These are phyloP conservation scores for Gulo gulo DNA, from an alignment of 2,113 vertebrate genomes.

Conservation along the genomic window DNA sequence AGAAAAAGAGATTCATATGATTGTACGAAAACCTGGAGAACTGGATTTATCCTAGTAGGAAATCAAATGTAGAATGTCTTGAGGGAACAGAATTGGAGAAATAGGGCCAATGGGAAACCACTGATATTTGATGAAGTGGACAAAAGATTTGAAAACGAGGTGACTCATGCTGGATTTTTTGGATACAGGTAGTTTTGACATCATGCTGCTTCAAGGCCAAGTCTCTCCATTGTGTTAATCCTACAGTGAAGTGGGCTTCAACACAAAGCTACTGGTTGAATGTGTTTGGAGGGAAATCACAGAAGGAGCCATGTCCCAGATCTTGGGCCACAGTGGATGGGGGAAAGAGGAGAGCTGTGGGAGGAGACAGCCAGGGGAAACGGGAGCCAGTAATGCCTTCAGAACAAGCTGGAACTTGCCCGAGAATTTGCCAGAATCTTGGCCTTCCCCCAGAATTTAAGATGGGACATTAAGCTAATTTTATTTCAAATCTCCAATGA, in stretches of 20 bases:
- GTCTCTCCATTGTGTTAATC: not conserved
- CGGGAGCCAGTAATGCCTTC: not conserved
- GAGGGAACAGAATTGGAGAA: not conserved
- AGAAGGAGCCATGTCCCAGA: not conserved
- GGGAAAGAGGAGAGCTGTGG: not conserved
- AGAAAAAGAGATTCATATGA: not conserved
- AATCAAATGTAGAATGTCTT: not conserved
- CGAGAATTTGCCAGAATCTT: not conserved
- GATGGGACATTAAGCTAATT: not conserved
- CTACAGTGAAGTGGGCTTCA: not conserved
- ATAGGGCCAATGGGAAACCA: not conserved
- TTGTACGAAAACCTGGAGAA: not conserved
- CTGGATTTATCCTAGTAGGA: not conserved
- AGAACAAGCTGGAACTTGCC: not conserved
- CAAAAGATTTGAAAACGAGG: not conserved
- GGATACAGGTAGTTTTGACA: not conserved
- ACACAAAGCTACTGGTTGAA: not conserved
- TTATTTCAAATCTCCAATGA: not conserved
- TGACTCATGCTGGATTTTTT: not conserved
- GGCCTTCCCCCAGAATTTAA: not conserved
- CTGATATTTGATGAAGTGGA: not conserved
- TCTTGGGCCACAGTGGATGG: not conserved
- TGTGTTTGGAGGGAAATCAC: not conserved
- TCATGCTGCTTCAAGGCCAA: not conserved
- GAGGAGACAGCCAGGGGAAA: not conserved